phyloP scores from a whole-genome alignment of 2,797 vertebrate genomes.

The Chelon auratus region DNA sequence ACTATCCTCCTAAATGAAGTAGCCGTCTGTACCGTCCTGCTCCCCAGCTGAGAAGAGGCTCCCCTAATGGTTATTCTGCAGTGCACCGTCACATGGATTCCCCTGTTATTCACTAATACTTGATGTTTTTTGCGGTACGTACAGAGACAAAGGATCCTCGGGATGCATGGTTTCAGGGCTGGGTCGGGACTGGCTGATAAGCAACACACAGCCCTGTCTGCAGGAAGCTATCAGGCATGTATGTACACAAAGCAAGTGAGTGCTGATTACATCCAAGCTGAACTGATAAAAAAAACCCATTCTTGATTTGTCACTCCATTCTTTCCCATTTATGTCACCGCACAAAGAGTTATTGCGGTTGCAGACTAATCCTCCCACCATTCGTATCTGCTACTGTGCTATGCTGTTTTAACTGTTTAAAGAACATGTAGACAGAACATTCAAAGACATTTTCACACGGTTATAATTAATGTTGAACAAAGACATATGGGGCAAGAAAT shows the following conservation, averaged over 20 bases:
- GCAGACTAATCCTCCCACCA: neutral
- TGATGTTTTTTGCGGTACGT: conserved; percentile 10
- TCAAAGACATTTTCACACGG: neutral
- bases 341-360: conserved; percentile 15
- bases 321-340: conserved; percentile 1
- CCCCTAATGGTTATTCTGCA: conserved; percentile 41
- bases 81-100: conserved; percentile 26
- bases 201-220: conserved; percentile 19
- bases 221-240: conserved; percentile 31
- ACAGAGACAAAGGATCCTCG: conserved; percentile 10
- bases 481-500: neutral
- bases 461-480: neutral
- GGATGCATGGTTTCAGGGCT: conserved; percentile 19
- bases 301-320: conserved; percentile 31
- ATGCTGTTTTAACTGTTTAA: neutral
- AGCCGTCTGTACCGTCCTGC: conserved; percentile 53
- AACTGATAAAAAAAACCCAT: conserved; percentile 34
- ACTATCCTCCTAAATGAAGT: conserved; percentile 36
- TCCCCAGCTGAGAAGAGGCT: conserved; percentile 49
- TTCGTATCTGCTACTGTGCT: conserved; percentile 5
- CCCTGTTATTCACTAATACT: conserved; percentile 13
- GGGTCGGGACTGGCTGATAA: conserved; percentile 25
- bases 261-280: conserved; percentile 28
- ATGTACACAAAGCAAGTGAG: conserved; percentile 24
- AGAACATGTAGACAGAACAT: neutral